Base-by-base conservation (phyloP, 1,140 invertebrate species). In the Geopemphigus sp. region DNA sequence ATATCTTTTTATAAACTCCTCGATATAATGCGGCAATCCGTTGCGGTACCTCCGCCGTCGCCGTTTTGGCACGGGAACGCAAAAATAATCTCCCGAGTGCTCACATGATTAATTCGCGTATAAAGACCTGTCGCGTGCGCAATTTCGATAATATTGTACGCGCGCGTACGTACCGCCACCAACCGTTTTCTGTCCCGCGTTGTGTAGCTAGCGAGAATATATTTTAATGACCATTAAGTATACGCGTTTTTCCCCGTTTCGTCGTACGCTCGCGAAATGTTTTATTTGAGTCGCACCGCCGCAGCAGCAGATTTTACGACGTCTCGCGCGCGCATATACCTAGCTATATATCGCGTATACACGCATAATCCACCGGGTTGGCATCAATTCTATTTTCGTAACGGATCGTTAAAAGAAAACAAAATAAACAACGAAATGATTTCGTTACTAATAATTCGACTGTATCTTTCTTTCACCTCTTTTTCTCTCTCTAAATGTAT, bases 111-210 rank as follows among this genome's bases (percentile, higher is more conserved):
- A 78, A 78, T 78, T 78, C 47, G 74, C 57, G 57, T 63, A 63
- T 78, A 78, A 78, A 78, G 74, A 78, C 74, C 74, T 78, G 74
- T 78, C 74, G 39, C 57, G 56, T 78, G 74, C 74, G 74, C 74
- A 50, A 78, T 78, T 78, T 78, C 74, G 74, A 78, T 72, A 26
- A 39, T 8, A 50, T 50, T 68, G 66, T 68, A 50, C 14, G 14
- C 22, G 8, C 45, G 45, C n/a, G n/a, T n/a, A n/a, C n/a, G n/a
- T n/a, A n/a, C n/a, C n/a, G n/a, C n/a, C n/a, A n/a, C n/a, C n/a
- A n/a, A n/a, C 32, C 10, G 63, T 12, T 6, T 47, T 22, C 45
- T 11, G 17, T 68, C 66, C 22, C 47, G 39, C 22, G 39, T n/a
- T n/a, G n/a, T n/a, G n/a, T 8, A 39, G 32, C 32, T 39, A 39